phyloP scores from a whole-genome alignment of 2,797 vertebrate species.

The Rhinoraja longicauda region DNA sequence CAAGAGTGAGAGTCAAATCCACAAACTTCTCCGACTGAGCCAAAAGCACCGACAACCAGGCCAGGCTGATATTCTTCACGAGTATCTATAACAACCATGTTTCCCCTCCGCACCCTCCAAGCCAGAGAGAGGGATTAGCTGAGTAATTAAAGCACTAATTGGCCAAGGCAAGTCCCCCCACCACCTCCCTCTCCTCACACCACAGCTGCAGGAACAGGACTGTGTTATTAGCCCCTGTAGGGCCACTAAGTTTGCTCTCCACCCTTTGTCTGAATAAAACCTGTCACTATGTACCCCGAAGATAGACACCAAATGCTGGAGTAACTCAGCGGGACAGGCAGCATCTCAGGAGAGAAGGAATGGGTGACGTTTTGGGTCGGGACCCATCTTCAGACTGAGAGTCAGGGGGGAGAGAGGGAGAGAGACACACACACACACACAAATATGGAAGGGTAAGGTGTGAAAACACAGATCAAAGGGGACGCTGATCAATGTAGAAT shows the following conservation, averaged over 20 bases:
- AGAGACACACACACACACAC: too few species aligned
- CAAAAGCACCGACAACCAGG: background rate
- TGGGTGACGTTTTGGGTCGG: too few species aligned
- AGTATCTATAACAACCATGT: background rate
- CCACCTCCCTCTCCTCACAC: constrained; percentile 3
- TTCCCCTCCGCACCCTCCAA: background rate
- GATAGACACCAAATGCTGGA: too few species aligned
- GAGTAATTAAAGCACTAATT: constrained; percentile 18
- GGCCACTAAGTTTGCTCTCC: background rate
- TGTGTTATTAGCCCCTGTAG: background rate
- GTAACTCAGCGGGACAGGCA: too few species aligned
- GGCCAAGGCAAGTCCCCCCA: background rate
- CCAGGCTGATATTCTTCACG: background rate
- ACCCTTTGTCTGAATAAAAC: constrained; percentile 13
- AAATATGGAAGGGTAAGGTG: too few species aligned
- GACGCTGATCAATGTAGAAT: too few species aligned
- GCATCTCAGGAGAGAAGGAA: too few species aligned
- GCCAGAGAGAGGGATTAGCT: background rate
- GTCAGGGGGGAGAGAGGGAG: too few species aligned
- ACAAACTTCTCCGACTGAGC: background rate
- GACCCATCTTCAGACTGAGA: too few species aligned
- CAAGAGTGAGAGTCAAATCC: background rate
- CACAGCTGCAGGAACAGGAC: constrained; percentile 2
- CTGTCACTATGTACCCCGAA: background rate
- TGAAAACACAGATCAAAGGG: too few species aligned